A percentile compares a stretch with the other conserved stretches of the same genome.
Evolutionary conservation across 2,113 vertebrate genomes (phyloP).

Genomic region (Prochilodus magdalenae): DNA sequence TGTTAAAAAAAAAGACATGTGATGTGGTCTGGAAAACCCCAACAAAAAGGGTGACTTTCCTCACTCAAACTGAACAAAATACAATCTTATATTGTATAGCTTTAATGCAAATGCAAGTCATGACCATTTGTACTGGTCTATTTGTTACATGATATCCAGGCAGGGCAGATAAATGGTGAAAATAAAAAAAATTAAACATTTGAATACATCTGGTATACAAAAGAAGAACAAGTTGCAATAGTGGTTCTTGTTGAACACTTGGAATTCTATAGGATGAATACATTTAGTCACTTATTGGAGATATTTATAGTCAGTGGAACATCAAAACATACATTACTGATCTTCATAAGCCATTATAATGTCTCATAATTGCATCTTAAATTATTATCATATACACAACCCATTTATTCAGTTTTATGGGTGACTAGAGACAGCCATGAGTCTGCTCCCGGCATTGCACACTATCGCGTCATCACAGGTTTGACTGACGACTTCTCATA

Average conservation of each 20-base stretch:
- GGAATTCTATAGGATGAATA: too few relatives aligned
- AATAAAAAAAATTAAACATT: too few relatives aligned
- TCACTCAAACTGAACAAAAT: too few relatives aligned
- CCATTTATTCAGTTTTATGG: conserved; percentile 42
- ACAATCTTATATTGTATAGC: too few relatives aligned
- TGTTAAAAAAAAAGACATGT: too few relatives aligned
- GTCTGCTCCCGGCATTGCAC: conserved; percentile 33
- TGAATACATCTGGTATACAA: too few relatives aligned
- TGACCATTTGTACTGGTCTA: neutral
- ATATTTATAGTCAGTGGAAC: conserved; percentile 20
- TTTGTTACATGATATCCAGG: neutral
- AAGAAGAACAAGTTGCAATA: too few relatives aligned
- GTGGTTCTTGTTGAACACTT: too few relatives aligned
- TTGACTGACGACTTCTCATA: conserved; percentile 43
- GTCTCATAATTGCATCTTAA: conserved; percentile 19
- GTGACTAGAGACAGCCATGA: conserved; percentile 24
- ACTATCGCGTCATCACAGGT: conserved; percentile 34
- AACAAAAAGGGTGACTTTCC: too few relatives aligned
- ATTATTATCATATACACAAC: conserved; percentile 37
- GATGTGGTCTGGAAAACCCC: too few relatives aligned
- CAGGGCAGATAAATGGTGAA: too few relatives aligned
- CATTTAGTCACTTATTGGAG: neutral
- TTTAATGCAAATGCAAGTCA: neutral
- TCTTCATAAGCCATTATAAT: conserved; percentile 33
- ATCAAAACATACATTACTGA: conserved; percentile 28